Percentiles rank a stretch among this genome's conserved stretches.
phyloP scores from a whole-genome alignment of 2,888 invertebrate species.

The Malacosoma neustria region DNA sequence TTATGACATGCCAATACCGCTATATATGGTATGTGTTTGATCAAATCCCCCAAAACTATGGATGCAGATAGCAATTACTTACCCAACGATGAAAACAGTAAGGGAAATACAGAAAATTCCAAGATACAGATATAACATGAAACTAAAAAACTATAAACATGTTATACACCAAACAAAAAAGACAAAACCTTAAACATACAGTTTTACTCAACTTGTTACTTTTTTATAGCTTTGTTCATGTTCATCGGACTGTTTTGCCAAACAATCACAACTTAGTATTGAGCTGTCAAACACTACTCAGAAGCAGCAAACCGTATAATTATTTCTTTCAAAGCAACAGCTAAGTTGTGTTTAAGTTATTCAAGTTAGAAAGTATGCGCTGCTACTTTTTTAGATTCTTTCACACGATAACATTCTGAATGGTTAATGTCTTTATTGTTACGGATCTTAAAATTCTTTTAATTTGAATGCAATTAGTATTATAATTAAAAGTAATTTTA shows the following conservation, averaged over 20 bases:
- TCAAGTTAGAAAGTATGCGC: slow-evolving; percentile 3
- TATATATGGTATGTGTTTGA: too few relatives aligned
- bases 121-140: too few relatives aligned
- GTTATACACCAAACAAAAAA: too few relatives aligned
- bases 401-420: slow-evolving; percentile 57
- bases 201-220: neutral
- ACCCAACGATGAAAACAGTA: too few relatives aligned
- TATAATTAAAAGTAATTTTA: neutral
- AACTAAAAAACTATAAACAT: too few relatives aligned
- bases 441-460: slow-evolving; percentile 24
- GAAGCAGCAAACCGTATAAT: neutral
- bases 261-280: neutral
- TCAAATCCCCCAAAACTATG: too few relatives aligned
- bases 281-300: neutral
- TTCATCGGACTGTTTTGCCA: neutral
- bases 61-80: too few relatives aligned
- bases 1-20: too few relatives aligned
- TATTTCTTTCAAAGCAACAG: neutral
- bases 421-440: slow-evolving; percentile 53
- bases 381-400: slow-evolving; percentile 21
- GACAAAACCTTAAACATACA: too few relatives aligned
- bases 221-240: neutral
- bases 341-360: neutral
- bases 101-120: too few relatives aligned
- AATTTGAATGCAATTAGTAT: slow-evolving; percentile 20